A percentile compares a stretch with the other conserved stretches of the same genome.
phyloP scores from a whole-genome alignment of 2,113 vertebrate genomes.

The Bostrychus sinensis region DNA sequence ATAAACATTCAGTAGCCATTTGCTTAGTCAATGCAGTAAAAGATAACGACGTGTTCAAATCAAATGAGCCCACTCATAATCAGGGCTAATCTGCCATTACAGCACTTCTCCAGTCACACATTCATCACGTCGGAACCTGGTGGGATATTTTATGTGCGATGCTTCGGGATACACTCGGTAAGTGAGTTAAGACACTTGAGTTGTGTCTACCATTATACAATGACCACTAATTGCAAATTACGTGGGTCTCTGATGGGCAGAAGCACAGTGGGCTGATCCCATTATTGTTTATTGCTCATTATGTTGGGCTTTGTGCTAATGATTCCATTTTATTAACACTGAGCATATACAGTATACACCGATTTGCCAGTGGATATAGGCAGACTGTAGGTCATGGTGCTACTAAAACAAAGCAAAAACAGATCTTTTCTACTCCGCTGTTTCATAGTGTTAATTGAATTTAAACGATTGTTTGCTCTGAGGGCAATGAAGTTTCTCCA shows the following conservation, averaged over 20 bases:
- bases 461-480: slow-evolving; percentile 75
- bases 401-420: slow-evolving; percentile 62
- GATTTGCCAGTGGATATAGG: slow-evolving; percentile 42
- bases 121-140: slow-evolving; percentile 76
- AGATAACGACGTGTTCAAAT: slow-evolving; percentile 81
- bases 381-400: slow-evolving; percentile 50
- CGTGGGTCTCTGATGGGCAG: slow-evolving; percentile 61
- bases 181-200: slow-evolving; percentile 57
- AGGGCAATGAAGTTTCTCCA: slow-evolving; percentile 65
- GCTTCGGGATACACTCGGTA: slow-evolving; percentile 56
- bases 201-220: slow-evolving; percentile 55
- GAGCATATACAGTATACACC: slow-evolving; percentile 37
- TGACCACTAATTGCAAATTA: slow-evolving; percentile 73
- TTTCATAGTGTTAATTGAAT: slow-evolving; percentile 74
- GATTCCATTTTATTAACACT: slow-evolving; percentile 62
- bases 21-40: slow-evolving; percentile 71
- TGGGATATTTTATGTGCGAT: slow-evolving; percentile 62
- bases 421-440: slow-evolving; percentile 50
- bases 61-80: slow-evolving; percentile 77
- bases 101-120: slow-evolving; percentile 68
- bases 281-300: slow-evolving; percentile 72
- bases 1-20: slow-evolving; percentile 62
- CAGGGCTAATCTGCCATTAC: slow-evolving; percentile 78
- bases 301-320: slow-evolving; percentile 53
- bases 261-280: slow-evolving; percentile 50